phyloP scores from a whole-genome alignment of 2,113 vertebrate species.

The Scortum barcoo region DNA sequence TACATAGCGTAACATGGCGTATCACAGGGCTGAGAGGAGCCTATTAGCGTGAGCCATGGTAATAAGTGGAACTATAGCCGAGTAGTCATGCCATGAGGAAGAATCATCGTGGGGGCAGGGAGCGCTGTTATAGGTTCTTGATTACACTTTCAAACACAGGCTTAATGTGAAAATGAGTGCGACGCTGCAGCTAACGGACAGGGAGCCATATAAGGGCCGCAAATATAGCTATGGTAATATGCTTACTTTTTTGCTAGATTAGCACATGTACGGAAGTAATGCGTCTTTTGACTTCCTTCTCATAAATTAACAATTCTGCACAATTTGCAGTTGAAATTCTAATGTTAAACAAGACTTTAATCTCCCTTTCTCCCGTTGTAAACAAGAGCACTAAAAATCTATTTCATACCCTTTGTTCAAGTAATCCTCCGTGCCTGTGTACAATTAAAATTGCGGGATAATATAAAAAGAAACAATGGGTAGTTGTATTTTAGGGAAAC shows the following conservation, averaged over 20 bases:
- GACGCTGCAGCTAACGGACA: background rate
- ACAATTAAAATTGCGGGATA: conserved; percentile 40
- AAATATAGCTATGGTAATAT: background rate
- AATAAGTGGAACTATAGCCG: conserved; percentile 52
- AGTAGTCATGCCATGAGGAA: conserved; percentile 14
- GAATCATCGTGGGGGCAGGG: conserved; percentile 14
- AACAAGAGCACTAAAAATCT: conserved; percentile 45
- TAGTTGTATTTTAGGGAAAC: conserved; percentile 50
- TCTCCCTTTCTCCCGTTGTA: conserved; percentile 2
- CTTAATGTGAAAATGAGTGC: conserved; percentile 12
- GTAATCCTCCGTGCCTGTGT: conserved; percentile 25
- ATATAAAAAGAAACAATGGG: conserved; percentile 61
- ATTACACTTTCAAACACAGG: conserved; percentile 19
- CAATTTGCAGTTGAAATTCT: conserved; percentile 1
- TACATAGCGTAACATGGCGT: conserved; percentile 50
- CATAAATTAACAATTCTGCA: conserved; percentile 16
- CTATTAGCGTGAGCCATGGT: conserved; percentile 49
- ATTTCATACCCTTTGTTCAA: conserved; percentile 30
- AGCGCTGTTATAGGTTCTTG: conserved; percentile 14
- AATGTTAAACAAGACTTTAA: conserved; percentile 16
- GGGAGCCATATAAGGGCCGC: background rate
- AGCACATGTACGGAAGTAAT: background rate
- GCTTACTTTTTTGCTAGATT: background rate
- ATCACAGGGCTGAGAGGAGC: conserved; percentile 62
- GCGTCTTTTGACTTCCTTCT: conserved; percentile 1